These are phyloP conservation scores for Megaptera novaeangliae DNA, from an alignment of 2,113 vertebrate species.

Conservation along the genomic window DNA sequence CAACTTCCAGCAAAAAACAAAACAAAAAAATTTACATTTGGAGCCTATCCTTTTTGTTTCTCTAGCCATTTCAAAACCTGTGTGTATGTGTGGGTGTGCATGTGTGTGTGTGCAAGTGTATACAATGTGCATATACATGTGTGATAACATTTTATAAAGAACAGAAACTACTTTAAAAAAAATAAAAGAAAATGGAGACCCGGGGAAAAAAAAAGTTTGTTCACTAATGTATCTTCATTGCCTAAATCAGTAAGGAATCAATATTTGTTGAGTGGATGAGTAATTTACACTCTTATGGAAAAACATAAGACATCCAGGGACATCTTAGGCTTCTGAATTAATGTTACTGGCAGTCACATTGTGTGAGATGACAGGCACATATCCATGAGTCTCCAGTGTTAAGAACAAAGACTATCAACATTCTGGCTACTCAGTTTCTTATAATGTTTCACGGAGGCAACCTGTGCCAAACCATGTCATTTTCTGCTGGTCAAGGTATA, in stretches of 20 bases:
- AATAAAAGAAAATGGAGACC: slow-evolving; percentile 44
- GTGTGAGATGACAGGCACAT: not conserved
- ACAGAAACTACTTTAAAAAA: slow-evolving; percentile 36
- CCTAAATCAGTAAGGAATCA: not conserved
- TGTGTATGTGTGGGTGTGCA: not conserved
- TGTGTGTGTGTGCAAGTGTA: not conserved
- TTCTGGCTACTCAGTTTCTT: not conserved
- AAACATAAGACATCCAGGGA: not conserved
- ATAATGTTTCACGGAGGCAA: not conserved
- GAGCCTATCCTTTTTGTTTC: not conserved
- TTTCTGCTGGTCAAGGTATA: not conserved
- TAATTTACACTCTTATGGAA: not conserved
- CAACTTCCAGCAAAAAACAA: slow-evolving; percentile 8
- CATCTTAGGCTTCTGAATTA: not conserved
- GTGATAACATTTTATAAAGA: slow-evolving; percentile 40
- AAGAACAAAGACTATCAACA: not conserved
- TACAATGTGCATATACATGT: not conserved
- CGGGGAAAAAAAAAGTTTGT: not conserved
- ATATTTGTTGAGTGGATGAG: not conserved
- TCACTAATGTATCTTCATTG: not conserved
- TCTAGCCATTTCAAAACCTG: slow-evolving; percentile 40
- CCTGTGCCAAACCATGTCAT: not conserved
- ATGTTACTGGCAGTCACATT: not conserved
- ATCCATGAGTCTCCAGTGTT: not conserved
- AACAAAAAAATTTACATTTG: not conserved